phyloP scores from a whole-genome alignment of 2,797 vertebrate genomes.

The Falco biarmicus region DNA sequence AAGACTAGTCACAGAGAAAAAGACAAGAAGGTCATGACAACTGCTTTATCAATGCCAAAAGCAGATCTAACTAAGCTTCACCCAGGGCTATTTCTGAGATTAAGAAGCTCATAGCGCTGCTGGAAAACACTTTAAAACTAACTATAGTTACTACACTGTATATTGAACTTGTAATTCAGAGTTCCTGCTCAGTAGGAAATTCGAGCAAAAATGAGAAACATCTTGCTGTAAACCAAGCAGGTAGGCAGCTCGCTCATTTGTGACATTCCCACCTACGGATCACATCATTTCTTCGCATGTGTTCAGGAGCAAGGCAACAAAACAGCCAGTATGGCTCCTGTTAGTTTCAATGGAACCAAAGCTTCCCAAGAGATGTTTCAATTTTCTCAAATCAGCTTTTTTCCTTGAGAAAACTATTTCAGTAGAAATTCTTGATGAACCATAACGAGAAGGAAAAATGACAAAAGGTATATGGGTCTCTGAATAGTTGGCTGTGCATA shows the following conservation, averaged over 20 bases:
- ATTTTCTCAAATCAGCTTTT: neutral
- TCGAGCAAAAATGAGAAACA: neutral
- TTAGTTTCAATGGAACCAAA: neutral
- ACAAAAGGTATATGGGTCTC: neutral
- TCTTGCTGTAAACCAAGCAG: neutral
- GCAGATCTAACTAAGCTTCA: slow-evolving; percentile 23
- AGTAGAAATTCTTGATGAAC: neutral
- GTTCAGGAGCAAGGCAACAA: neutral
- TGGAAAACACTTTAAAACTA: neutral
- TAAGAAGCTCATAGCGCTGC: neutral
- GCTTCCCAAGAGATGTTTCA: neutral
- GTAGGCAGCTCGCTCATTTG: neutral
- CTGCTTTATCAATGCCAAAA: slow-evolving; percentile 22
- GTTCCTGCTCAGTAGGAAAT: neutral
- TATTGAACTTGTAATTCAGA: neutral
- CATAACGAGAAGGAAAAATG: neutral
- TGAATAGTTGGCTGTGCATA: neutral
- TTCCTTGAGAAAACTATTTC: neutral
- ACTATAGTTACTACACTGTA: too few relatives aligned
- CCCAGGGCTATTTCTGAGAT: slow-evolving; percentile 13
- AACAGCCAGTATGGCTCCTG: neutral
- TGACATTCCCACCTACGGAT: neutral
- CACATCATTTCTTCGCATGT: neutral
- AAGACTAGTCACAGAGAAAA: neutral
- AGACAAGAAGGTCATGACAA: slow-evolving; percentile 32